Base-by-base conservation (phyloP, 2,797 vertebrate species). In the Fundulus diaphanus region DNA sequence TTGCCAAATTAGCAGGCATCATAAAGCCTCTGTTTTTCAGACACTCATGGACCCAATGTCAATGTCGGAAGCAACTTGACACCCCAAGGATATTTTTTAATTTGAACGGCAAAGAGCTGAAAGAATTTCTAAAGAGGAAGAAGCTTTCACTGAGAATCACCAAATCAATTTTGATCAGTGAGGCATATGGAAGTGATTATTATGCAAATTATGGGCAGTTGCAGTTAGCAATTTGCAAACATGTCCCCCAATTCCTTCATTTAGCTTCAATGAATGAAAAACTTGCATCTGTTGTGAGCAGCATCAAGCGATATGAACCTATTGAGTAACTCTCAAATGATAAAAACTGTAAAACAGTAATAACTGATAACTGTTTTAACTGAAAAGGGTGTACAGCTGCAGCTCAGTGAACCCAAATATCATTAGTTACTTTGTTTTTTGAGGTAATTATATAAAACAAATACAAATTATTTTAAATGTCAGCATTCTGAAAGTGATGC, bases 261-360 rank as follows among this genome's bases (percentile, higher is more conserved):
- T 37, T 68, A 49, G 24, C 24, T 12, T 29, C 2, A 70, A 59
- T 29, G 54, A 42, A 44, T 24, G 18, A 67, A 22, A 68, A 56
- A 68, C 15, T 16, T 3, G 22, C 20, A 37, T 63, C 33, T 37
- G 33, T 24, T 63, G 31, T 37, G 20, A 63, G 33, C 59, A 63
- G 37, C 59, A 24, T 37, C 59, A 61, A 24, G 1, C 40, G 35
- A 33, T 5, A 33, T 22, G 24, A 29, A 15, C 22, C 29, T 51
- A 35, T n/a, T 37, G 33, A 52, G 37, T 16, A 33, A 49, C 18
- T 49, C 27, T 68, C 13, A 48, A 29, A 56, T 2, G 51, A 3
- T 20, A 48, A 13, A 54, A 70, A 35, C 46, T 68, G 29, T n/a
- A 88, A 73, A 79, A 54, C 70, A 83, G 82, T 85, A 77, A 70